These are phyloP conservation scores for Agrochola litura DNA, from an alignment of 2,888 invertebrate species.

Conservation along the genomic window DNA sequence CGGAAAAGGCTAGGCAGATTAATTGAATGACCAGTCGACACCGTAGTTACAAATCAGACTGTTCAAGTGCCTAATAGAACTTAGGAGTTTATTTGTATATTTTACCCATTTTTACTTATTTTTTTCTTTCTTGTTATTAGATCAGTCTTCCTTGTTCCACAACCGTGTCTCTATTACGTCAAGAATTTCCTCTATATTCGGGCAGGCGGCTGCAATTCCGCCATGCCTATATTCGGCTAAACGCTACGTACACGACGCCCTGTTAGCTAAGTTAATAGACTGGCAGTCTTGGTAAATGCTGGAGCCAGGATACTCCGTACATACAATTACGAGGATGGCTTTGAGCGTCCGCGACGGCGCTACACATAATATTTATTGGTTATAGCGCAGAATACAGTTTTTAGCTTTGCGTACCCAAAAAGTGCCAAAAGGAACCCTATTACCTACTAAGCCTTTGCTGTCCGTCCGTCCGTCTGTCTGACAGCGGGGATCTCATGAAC, in stretches of 20 bases:
- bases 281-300: constrained; percentile 29
- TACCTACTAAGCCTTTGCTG: too few species aligned
- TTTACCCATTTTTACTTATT: too few species aligned
- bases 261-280: constrained; percentile 31
- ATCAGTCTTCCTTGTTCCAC: not conserved
- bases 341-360: not conserved
- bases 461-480: too few species aligned
- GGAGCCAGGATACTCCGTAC: not conserved
- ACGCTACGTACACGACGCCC: constrained; percentile 5
- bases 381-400: not conserved
- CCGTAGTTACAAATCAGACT: too few species aligned
- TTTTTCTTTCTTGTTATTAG: too few species aligned
- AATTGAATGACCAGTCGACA: too few species aligned
- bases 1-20: too few species aligned
- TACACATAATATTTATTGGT: not conserved
- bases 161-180: not conserved
- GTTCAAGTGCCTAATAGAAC: too few species aligned
- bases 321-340: constrained; percentile 16
- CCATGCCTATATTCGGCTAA: not conserved
- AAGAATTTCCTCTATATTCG: not conserved
- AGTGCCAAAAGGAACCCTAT: too few species aligned
- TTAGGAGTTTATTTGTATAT: too few species aligned
- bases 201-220: not conserved
- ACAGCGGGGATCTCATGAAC: too few species aligned
- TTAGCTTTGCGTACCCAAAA: too few species aligned